A percentile compares a stretch with the other conserved stretches of the same genome.
These are phyloP conservation scores for Mus spicilegus DNA, from an alignment of 2,113 vertebrate genomes.

Conservation along the genomic window DNA sequence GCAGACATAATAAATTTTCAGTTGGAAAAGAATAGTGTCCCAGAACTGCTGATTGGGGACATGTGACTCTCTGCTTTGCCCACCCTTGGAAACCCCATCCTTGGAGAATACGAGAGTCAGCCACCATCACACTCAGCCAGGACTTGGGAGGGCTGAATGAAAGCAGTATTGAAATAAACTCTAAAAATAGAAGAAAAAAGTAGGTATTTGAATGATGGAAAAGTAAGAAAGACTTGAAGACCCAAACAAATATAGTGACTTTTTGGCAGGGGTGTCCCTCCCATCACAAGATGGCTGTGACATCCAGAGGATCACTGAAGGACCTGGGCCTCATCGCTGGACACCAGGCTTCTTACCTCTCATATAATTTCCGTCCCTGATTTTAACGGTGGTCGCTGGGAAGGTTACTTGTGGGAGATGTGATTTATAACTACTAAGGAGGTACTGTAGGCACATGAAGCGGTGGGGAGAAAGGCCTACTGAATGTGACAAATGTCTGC, in stretches of 20 bases:
- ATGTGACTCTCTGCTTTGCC: background rate
- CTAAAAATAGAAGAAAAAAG: background rate
- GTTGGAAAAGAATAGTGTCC: fast-evolving
- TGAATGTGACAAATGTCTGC: background rate
- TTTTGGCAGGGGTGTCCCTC: fast-evolving
- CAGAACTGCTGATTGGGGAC: background rate
- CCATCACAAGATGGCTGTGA: background rate
- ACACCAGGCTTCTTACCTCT: background rate
- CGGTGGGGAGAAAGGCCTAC: background rate
- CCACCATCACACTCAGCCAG: background rate
- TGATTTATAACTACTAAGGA: background rate
- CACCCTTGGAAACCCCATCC: background rate
- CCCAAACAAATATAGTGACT: background rate
- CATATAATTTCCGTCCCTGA: background rate
- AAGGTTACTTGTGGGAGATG: background rate
- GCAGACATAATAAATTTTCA: background rate
- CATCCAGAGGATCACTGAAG: background rate
- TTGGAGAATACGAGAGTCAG: background rate
- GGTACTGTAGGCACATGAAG: background rate
- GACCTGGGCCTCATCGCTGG: background rate
- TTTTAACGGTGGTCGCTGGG: background rate
- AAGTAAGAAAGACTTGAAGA: background rate
- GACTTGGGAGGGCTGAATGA: background rate
- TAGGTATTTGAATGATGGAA: background rate
- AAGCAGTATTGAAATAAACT: background rate